Conservation (phyloP, 2,113 vertebrate genomes). For the Chaetodon trifascialis region DNA sequence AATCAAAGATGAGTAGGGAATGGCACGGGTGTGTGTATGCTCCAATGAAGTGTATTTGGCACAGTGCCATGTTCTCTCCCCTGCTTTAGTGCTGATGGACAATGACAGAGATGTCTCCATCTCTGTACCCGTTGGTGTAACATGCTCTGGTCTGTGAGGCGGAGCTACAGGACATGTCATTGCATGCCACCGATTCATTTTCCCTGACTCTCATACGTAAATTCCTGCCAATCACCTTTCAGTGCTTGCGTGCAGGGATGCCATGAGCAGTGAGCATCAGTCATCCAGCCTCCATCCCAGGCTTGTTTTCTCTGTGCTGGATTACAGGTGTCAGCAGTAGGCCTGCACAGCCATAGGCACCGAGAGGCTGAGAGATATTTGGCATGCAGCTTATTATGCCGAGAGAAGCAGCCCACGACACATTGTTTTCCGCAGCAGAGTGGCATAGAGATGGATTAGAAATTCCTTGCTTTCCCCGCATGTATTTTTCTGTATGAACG, state of each 20-base stretch:
- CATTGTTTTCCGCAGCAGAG: slow-evolving; percentile 45
- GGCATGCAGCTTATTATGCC: slow-evolving; percentile 64
- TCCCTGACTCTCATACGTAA: slow-evolving; percentile 48
- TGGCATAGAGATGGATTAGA: slow-evolving; percentile 65
- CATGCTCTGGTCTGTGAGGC: slow-evolving; percentile 56
- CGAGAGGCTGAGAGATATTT: slow-evolving; percentile 57
- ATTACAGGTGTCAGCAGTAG: slow-evolving; percentile 74
- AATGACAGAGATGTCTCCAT: slow-evolving; percentile 65
- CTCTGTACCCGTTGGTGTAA: slow-evolving; percentile 37
- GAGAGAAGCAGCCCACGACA: slow-evolving; percentile 35
- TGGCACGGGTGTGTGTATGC: slow-evolving; percentile 34
- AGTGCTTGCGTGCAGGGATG: slow-evolving; percentile 48
- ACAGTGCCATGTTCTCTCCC: slow-evolving; percentile 33
- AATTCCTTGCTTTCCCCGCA: slow-evolving; percentile 59
- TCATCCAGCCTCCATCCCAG: slow-evolving; percentile 68
- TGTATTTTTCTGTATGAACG: slow-evolving; percentile 78
- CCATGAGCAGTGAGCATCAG: slow-evolving; percentile 67
- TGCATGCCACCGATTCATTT: slow-evolving; percentile 64
- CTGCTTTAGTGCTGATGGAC: slow-evolving; percentile 67
- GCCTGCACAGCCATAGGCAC: slow-evolving; percentile 53
- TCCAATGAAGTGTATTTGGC: slow-evolving; percentile 56
- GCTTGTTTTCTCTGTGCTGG: slow-evolving; percentile 64
- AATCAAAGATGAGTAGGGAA: slow-evolving; percentile 72
- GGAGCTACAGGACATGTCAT: slow-evolving; percentile 70
- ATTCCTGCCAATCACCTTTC: slow-evolving; percentile 75